A percentile compares a stretch with the other conserved stretches of the same genome.
Evolutionary conservation across 2,888 invertebrate genomes (phyloP).

Genomic region (Adela reaumurella): DNA sequence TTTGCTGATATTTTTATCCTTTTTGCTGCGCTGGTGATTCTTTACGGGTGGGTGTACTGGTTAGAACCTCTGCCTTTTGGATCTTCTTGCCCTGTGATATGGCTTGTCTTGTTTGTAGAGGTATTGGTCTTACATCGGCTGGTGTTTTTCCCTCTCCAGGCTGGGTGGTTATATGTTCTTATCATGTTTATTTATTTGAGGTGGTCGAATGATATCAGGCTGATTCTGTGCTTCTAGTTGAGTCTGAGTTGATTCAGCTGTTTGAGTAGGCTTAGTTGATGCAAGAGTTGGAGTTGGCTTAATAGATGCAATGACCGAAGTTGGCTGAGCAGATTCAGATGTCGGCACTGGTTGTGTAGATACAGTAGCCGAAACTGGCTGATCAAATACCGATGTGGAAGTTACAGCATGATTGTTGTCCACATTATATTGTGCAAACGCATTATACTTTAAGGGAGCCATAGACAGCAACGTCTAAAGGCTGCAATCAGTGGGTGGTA

Average conservation of each 20-base stretch:
- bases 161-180: conserved; percentile 4
- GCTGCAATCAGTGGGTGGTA: conserved; percentile 17
- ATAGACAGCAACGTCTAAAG: conserved; percentile 18
- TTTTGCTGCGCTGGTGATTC: neutral
- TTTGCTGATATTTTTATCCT: neutral
- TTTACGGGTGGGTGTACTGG: conserved; percentile 5
- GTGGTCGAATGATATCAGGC: conserved; percentile 4
- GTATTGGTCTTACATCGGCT: neutral
- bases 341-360: neutral
- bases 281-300: neutral
- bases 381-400: conserved; percentile 2
- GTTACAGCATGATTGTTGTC: conserved; percentile 1
- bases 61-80: conserved; percentile 5
- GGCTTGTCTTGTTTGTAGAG: conserved; percentile 3
- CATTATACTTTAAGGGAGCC: conserved; percentile 18
- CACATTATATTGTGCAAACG: conserved; percentile 5
- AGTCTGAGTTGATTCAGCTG: neutral
- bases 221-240: neutral
- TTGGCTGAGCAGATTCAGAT: neutral
- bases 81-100: conserved; percentile 5
- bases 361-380: conserved; percentile 1
- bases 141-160: neutral
- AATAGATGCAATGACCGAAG: too few species aligned
- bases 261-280: neutral
- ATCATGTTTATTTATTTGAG: conserved; percentile 1